phyloP scores from a whole-genome alignment of 2,888 invertebrate genomes.

The Drosophila ezoana region DNA sequence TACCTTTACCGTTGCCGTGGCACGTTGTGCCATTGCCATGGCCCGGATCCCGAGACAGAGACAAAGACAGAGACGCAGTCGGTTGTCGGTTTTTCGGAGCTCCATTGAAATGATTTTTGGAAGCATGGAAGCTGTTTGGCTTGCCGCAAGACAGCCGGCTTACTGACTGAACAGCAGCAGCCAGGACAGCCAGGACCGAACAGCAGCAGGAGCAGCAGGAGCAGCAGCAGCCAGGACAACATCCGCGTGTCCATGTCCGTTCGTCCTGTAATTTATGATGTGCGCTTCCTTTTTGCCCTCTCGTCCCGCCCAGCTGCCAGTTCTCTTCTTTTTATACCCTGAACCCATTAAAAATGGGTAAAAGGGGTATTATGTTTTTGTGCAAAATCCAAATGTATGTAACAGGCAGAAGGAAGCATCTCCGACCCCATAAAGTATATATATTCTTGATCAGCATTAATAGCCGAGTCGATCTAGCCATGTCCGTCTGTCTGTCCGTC shows the following conservation, averaged over 20 bases:
- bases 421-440: too few relatives aligned
- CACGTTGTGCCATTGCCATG: constrained; percentile 4
- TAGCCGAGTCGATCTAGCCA: too few relatives aligned
- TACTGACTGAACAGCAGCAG: constrained; percentile 53
- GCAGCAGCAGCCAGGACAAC: constrained; percentile 51
- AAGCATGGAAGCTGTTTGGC: constrained; percentile 80
- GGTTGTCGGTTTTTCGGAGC: constrained; percentile 22
- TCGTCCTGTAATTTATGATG: constrained; percentile 73
- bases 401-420: too few relatives aligned
- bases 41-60: constrained; percentile 38
- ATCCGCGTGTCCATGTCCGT: constrained; percentile 72
- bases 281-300: constrained; percentile 65
- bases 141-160: constrained; percentile 75
- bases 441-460: too few relatives aligned
- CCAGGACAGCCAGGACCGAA: constrained; percentile 6
- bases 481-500: too few relatives aligned
- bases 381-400: too few relatives aligned
- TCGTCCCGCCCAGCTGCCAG: constrained; percentile 42
- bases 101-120: constrained; percentile 78
- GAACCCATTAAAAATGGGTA: too few relatives aligned
- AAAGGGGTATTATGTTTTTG: too few relatives aligned
- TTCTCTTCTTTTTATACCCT: constrained; percentile 18
- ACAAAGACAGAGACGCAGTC: constrained; percentile 12
- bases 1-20: constrained; percentile 46
- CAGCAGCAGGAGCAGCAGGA: constrained; percentile 29